Conservation (phyloP, 2,888 invertebrate species). For the Drosophila neutralis region DNA sequence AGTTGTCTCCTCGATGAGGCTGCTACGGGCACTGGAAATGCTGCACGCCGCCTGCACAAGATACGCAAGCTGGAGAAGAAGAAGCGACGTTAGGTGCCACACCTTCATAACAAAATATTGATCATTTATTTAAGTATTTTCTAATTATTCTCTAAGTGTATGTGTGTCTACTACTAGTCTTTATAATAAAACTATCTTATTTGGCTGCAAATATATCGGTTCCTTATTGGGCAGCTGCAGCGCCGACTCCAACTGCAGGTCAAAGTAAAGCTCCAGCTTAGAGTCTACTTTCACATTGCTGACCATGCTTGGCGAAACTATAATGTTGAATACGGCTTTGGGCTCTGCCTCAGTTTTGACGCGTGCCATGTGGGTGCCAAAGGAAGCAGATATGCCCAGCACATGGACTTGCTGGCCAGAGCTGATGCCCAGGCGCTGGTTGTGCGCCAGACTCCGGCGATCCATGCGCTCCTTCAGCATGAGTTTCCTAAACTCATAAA, state of each 20-base stretch:
- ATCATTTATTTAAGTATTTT: conserved; percentile 22
- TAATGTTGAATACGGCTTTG: conserved; percentile 30
- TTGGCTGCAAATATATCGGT: conserved; percentile 45
- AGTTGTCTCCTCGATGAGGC: conserved; percentile 34
- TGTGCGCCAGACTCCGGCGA: conserved; percentile 41
- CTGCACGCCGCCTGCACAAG: conserved; percentile 81
- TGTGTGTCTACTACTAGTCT: conserved; percentile 13
- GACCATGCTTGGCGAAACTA: conserved; percentile 22
- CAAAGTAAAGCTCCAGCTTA: conserved; percentile 38
- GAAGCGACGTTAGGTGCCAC: conserved; percentile 77
- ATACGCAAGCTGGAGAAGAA: conserved; percentile 83
- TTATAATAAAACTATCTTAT: conserved; percentile 55
- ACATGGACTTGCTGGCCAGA: conserved; percentile 26
- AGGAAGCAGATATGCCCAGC: conserved; percentile 26
- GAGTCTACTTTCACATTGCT: conserved; percentile 7
- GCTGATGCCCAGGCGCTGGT: conserved; percentile 44
- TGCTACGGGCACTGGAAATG: conserved; percentile 29
- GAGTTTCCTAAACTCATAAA: conserved; percentile 33
- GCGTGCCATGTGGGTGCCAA: conserved; percentile 39
- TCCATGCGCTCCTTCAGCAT: conserved; percentile 44
- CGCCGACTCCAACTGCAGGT: conserved; percentile 7
- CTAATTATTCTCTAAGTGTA: conserved; percentile 21
- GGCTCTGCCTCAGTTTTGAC: conserved; percentile 14
- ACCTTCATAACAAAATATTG: not conserved
- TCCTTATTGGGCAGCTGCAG: conserved; percentile 35